Evolutionary conservation across 2,113 vertebrate species (phyloP).

Genomic region (Lichenostomus cassidix): DNA sequence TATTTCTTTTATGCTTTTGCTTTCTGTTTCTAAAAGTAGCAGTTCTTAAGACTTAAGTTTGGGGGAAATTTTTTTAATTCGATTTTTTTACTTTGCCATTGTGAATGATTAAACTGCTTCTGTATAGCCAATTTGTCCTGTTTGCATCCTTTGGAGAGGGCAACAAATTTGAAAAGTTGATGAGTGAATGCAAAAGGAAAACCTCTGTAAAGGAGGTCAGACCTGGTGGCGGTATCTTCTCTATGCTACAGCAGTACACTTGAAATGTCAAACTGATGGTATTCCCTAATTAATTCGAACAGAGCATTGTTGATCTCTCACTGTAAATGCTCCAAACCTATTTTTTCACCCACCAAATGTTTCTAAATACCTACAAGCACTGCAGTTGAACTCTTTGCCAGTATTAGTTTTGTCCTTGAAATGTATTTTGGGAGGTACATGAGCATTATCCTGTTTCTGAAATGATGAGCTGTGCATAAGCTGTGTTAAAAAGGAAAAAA

Average conservation of each 20-base stretch:
- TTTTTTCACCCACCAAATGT: not conserved
- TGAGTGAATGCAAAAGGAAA: not conserved
- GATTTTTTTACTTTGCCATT: not conserved
- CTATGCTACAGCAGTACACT: not conserved
- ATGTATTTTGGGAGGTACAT: slow-evolving; percentile 7
- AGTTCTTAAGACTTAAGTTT: not conserved
- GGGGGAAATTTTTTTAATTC: not conserved
- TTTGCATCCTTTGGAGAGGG: not conserved
- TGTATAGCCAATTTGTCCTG: not conserved
- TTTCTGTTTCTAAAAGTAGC: not conserved
- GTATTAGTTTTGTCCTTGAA: slow-evolving; percentile 48
- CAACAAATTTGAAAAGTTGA: not conserved
- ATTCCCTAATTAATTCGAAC: not conserved
- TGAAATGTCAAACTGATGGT: not conserved
- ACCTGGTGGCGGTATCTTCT: not conserved
- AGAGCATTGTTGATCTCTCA: not conserved
- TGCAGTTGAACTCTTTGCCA: not conserved
- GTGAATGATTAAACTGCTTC: not conserved
- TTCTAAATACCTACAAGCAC: not conserved
- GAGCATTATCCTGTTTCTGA: slow-evolving; percentile 23
- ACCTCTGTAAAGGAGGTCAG: not conserved
- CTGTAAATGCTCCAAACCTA: not conserved
- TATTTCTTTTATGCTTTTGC: not conserved
- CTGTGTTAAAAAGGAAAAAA: not conserved
- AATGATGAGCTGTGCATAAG: slow-evolving; percentile 8